Evolutionary conservation across 1,140 invertebrate species (phyloP).

Genomic region (Papilio glaucus): DNA sequence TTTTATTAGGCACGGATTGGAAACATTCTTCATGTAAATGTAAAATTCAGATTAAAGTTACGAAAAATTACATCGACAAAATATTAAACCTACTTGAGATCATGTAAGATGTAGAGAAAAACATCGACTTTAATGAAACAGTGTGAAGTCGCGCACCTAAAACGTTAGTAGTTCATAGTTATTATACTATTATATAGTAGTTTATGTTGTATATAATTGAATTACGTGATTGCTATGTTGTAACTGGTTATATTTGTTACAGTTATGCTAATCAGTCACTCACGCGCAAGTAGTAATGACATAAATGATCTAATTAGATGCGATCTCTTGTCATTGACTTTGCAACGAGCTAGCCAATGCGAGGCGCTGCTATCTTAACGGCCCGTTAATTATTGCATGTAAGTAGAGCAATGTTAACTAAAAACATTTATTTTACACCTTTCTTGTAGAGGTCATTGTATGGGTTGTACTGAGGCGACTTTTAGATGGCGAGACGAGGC

Average conservation of each 20-base stretch:
- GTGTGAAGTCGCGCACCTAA: too few relatives aligned
- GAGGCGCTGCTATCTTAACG: background rate
- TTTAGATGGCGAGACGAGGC: too few relatives aligned
- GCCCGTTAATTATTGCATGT: background rate
- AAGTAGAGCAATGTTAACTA: conserved; percentile 3
- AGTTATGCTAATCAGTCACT: conserved; percentile 28
- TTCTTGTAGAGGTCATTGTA: background rate
- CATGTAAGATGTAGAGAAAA: too few relatives aligned
- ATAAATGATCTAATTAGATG: conserved; percentile 25
- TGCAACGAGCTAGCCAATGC: background rate
- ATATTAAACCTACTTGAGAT: too few relatives aligned
- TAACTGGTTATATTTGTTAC: conserved; percentile 7
- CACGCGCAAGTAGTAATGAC: conserved; percentile 28
- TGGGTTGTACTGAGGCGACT: too few relatives aligned
- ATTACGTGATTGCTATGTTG: background rate
- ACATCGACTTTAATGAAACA: too few relatives aligned
- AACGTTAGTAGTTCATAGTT: too few relatives aligned
- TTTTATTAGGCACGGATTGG: background rate
- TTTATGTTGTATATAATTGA: background rate
- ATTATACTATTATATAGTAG: background rate
- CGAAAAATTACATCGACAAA: too few relatives aligned
- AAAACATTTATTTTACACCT: background rate
- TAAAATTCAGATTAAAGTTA: too few relatives aligned
- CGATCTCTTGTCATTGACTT: conserved; percentile 24
- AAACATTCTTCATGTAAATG: too few relatives aligned